These are phyloP conservation scores for Cyrtonyx montezumae DNA, from an alignment of 2,113 vertebrate genomes.

Conservation along the genomic window DNA sequence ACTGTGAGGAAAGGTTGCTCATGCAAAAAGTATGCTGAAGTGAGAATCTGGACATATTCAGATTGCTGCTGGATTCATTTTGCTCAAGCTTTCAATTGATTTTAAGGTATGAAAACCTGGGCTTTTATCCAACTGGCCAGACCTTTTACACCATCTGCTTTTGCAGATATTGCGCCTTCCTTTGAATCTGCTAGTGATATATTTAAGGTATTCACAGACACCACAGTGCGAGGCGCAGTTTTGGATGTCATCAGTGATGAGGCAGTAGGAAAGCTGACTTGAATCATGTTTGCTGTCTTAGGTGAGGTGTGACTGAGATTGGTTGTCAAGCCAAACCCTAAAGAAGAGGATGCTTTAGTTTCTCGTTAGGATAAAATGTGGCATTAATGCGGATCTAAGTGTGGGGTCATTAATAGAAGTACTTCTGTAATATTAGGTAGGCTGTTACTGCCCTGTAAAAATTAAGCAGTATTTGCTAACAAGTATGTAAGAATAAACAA, in stretches of 20 bases:
- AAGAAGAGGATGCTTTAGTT: not conserved
- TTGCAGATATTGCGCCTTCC: conserved; percentile 57
- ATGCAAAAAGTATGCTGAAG: conserved; percentile 60
- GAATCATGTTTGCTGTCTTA: not conserved
- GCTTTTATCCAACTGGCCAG: conserved; percentile 62
- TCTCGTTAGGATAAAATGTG: not conserved
- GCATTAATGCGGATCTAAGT: not conserved
- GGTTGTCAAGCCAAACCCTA: not conserved
- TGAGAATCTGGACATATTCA: conserved; percentile 36
- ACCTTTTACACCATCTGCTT: conserved; percentile 59
- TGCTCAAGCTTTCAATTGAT: conserved; percentile 33
- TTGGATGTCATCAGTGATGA: not conserved
- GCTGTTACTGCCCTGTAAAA: not conserved
- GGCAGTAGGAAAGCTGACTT: not conserved
- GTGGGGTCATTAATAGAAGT: not conserved
- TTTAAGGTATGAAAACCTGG: conserved; percentile 65
- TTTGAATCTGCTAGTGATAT: conserved; percentile 22
- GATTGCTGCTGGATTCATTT: conserved; percentile 61
- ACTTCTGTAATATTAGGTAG: not conserved
- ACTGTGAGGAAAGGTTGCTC: conserved; percentile 38
- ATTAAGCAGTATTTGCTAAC: not conserved
- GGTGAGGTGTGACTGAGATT: not conserved
- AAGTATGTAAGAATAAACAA: not conserved
- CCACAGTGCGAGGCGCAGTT: not conserved
- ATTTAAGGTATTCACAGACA: conserved; percentile 24